Base-by-base conservation (phyloP, 2,888 invertebrate species). In the Pheosia tremula region DNA sequence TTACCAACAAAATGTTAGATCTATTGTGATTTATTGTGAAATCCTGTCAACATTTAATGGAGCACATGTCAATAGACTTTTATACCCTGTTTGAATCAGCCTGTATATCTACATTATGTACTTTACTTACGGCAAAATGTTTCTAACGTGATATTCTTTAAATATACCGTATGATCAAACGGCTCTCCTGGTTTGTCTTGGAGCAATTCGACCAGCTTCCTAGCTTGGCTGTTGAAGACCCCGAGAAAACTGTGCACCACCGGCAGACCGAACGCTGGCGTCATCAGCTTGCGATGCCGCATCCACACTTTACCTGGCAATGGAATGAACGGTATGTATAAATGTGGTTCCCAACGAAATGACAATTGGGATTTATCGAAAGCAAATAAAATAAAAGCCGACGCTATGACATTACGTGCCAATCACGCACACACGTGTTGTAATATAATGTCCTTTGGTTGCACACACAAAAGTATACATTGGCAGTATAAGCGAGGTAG, bases 151-250 rank as follows among this genome's bases (percentile, higher is more conserved):
- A 89, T 89, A 58, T 84, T 85, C 39, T 85, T 74, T 0, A 86
- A 88, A 52, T 89, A 88, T 0, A 75, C 80, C 86, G 85, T 88
- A 52, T 88, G 88, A 52, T 90, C 89, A 56, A 91, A 90, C 0
- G 79, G 78, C 3, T 84, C 86, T 24, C 75, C 81, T 3, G 85
- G 87, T 0, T 69, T 84, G 43, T 86, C 78, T 0, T 62, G 68
- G 13, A 74, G 69, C 38, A 89, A 60, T 4, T 82, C 80, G 4
- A 85, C 84, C 57, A 89, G 72, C 10, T 81, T 78, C 45, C 84
- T 70, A 0, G 87, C 69, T 58, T 88, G 86, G 9, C 77, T 80
- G 66, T 89, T 88, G 69, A 89, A 88, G 0, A 85, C 82, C 0
- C 74, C 83, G 3, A 86, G 62, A 60, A 86, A 89, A 0, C 84